Conservation (phyloP, 2,888 invertebrate genomes). For the Scaptomyza cyrtandrae region DNA sequence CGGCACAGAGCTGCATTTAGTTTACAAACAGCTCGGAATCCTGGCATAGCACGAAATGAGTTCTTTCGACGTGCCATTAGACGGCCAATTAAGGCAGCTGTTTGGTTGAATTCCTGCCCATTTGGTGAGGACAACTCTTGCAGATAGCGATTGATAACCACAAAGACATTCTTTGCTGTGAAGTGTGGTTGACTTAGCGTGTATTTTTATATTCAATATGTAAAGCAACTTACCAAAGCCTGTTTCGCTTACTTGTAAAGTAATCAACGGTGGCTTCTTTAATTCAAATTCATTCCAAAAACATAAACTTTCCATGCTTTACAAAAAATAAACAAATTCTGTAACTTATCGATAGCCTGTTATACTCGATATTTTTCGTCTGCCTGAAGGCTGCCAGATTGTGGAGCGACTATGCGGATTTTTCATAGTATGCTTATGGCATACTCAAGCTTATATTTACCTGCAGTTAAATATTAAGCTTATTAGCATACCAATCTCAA, state of each 20-base stretch:
- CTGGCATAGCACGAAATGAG: conserved; percentile 81
- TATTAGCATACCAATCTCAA: not conserved
- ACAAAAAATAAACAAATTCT: conserved; percentile 31
- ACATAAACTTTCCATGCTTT: conserved; percentile 64
- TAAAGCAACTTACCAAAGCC: conserved; percentile 66
- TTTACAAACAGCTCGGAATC: conserved; percentile 80
- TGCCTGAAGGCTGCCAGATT: conserved; percentile 22
- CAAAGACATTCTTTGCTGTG: conserved; percentile 68
- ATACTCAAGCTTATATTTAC: too few relatives aligned
- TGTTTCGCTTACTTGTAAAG: conserved; percentile 59
- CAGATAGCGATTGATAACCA: conserved; percentile 59
- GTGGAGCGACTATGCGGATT: too few relatives aligned
- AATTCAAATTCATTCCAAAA: conserved; percentile 82
- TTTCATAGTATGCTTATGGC: too few relatives aligned
- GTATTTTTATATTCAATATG: not conserved
- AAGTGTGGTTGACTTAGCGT: not conserved
- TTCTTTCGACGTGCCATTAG: conserved; percentile 82
- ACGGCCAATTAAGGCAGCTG: conserved; percentile 81
- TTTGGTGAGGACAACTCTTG: conserved; percentile 44
- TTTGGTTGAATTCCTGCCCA: conserved; percentile 67
- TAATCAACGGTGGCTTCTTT: conserved; percentile 80
- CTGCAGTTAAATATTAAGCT: too few relatives aligned
- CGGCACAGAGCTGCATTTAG: conserved; percentile 81
- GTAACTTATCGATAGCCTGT: conserved; percentile 2
- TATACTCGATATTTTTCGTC: not conserved